Percentiles rank a stretch among this genome's conserved stretches.
These are phyloP conservation scores for Poecilia velifera DNA, from an alignment of 2,797 vertebrate species.

Conservation along the genomic window DNA sequence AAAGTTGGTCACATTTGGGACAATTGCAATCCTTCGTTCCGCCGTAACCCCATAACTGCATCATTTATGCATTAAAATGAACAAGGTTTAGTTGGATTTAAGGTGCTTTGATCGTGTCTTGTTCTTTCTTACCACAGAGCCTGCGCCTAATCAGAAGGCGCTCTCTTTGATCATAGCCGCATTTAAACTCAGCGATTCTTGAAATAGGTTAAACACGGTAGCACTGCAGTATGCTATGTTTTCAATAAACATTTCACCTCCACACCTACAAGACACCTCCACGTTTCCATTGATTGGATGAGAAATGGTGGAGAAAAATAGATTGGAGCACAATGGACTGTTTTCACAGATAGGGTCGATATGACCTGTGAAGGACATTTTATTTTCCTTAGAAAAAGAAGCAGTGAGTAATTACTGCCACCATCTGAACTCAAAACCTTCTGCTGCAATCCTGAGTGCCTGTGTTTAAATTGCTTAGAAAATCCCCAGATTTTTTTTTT, in stretches of 20 bases:
- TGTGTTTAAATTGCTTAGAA: constrained; percentile 6
- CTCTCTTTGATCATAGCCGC: constrained; percentile 20
- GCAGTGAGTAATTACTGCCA: constrained; percentile 33
- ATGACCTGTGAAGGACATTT: constrained; percentile 24
- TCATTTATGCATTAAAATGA: constrained; percentile 29
- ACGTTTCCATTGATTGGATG: constrained; percentile 36
- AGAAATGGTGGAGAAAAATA: constrained; percentile 33
- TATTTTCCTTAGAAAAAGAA: constrained; percentile 20
- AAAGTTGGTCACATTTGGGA: neutral
- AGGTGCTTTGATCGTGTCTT: constrained; percentile 37
- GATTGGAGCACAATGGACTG: neutral
- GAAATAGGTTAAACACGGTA: constrained; percentile 23
- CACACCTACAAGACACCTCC: constrained; percentile 9
- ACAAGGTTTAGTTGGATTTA: constrained; percentile 22
- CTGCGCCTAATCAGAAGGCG: constrained; percentile 14
- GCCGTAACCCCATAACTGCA: constrained; percentile 3
- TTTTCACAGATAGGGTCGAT: constrained; percentile 32
- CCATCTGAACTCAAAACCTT: constrained; percentile 9
- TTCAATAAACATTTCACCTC: constrained; percentile 39
- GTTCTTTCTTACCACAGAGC: constrained; percentile 17
- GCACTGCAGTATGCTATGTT: constrained; percentile 15
- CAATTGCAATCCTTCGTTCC: neutral
- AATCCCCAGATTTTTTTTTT: constrained; percentile 1
- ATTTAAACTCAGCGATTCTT: constrained; percentile 19
- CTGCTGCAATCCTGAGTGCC: neutral